phyloP scores from a whole-genome alignment of 2,888 invertebrate species.

The Aleiodes testaceus region DNA sequence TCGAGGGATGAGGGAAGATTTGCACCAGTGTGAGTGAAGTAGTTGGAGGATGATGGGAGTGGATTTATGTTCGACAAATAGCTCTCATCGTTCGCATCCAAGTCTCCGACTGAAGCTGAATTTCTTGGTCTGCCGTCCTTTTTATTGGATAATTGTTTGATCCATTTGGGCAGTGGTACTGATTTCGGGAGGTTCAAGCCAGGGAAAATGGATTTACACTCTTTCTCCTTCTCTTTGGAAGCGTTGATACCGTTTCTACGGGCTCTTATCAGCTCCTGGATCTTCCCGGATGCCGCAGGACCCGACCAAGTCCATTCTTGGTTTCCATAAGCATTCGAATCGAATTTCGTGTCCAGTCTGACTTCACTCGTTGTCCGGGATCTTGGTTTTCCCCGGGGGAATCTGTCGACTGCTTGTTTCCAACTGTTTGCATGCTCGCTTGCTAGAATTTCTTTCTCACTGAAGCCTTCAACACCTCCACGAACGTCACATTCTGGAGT shows the following conservation, averaged over 20 bases:
- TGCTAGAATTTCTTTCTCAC: conserved; percentile 83
- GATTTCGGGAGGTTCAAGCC: conserved; percentile 62
- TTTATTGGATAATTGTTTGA: conserved; percentile 59
- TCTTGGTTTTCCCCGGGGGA: conserved; percentile 73
- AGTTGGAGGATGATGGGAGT: conserved; percentile 59
- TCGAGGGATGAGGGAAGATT: conserved; percentile 63
- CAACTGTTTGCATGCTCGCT: conserved; percentile 78
- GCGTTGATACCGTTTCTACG: conserved; percentile 49
- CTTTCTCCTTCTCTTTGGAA: conserved; percentile 50
- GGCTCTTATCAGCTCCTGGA: conserved; percentile 73
- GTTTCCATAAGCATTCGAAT: conserved; percentile 64
- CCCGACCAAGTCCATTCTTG: conserved; percentile 82
- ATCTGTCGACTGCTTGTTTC: conserved; percentile 73
- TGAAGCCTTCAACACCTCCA: conserved; percentile 80
- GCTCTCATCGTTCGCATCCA: conserved; percentile 49
- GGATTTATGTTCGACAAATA: conserved; percentile 38
- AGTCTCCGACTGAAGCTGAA: conserved; percentile 57
- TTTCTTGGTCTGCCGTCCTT: conserved; percentile 46
- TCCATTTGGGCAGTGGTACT: conserved; percentile 63
- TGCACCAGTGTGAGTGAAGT: conserved; percentile 64
- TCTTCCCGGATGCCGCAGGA: conserved; percentile 77
- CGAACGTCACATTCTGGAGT: conserved; percentile 43
- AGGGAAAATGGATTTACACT: conserved; percentile 62
- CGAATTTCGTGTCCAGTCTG: conserved; percentile 67
- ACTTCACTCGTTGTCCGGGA: conserved; percentile 79